Evolutionary conservation across 2,888 invertebrate genomes (phyloP).

Genomic region (Dicyrtoma fusca): DNA sequence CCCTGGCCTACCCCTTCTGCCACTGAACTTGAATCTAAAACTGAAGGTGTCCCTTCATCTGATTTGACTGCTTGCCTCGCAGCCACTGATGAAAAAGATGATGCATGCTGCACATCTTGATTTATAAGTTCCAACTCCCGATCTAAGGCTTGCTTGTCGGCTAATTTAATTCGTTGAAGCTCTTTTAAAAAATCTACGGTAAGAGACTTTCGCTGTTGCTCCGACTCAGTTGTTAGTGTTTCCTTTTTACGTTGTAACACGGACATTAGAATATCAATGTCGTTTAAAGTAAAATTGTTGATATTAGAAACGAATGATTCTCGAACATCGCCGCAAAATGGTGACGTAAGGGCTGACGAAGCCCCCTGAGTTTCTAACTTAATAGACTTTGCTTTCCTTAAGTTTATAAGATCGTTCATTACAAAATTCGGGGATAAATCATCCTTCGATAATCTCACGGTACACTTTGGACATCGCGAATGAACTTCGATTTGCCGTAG

Average conservation of each 20-base stretch:
- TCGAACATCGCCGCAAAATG: slow-evolving; percentile 43
- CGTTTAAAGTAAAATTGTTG: slow-evolving; percentile 65
- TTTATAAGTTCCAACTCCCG: slow-evolving; percentile 76
- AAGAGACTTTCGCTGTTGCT: slow-evolving; percentile 77
- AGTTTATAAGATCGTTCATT: slow-evolving; percentile 78
- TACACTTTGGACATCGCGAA: slow-evolving; percentile 82
- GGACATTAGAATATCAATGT: slow-evolving; percentile 80
- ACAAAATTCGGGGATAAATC: slow-evolving; percentile 84
- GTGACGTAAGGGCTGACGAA: slow-evolving; percentile 61
- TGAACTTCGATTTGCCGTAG: slow-evolving; percentile 68
- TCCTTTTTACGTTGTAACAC: slow-evolving; percentile 78
- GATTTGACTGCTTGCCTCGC: background rate
- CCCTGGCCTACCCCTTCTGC: slow-evolving; percentile 27
- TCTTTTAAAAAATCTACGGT: slow-evolving; percentile 81
- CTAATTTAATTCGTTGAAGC: slow-evolving; percentile 72
- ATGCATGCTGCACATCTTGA: slow-evolving; percentile 65
- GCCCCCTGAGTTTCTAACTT: slow-evolving; percentile 43
- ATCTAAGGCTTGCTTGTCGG: slow-evolving; percentile 69
- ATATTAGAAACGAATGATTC: slow-evolving; percentile 21
- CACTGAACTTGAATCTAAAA: slow-evolving; percentile 12
- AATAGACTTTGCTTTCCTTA: slow-evolving; percentile 60
- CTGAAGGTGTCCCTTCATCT: background rate
- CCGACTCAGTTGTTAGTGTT: slow-evolving; percentile 77
- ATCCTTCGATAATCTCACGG: slow-evolving; percentile 68
- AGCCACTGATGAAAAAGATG: background rate